Evolutionary conservation across 2,113 vertebrate species (phyloP).

Genomic region (Asarcornis scutulata): DNA sequence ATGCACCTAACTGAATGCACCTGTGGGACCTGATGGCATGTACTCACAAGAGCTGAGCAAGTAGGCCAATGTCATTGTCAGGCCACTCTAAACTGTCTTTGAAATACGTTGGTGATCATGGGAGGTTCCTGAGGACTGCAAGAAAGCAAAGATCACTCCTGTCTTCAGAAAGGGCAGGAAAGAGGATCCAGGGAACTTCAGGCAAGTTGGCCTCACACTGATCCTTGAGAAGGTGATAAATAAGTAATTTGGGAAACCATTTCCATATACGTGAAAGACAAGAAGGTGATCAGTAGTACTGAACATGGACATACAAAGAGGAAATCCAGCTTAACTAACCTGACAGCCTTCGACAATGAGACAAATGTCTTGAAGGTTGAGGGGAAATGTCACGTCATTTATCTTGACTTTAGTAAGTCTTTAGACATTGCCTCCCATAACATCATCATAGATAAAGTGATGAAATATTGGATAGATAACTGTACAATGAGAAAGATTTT

Average conservation of each 20-base stretch:
- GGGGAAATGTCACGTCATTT: not conserved
- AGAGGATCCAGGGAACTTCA: not conserved
- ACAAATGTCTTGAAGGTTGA: not conserved
- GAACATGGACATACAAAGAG: not conserved
- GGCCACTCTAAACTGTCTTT: not conserved
- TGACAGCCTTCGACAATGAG: not conserved
- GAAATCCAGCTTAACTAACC: not conserved
- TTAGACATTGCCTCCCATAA: not conserved
- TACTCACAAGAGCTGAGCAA: not conserved
- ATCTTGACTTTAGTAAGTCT: not conserved
- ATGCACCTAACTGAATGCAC: not conserved
- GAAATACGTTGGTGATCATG: not conserved
- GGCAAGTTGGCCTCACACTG: not conserved
- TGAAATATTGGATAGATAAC: not conserved
- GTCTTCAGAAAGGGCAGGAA: not conserved
- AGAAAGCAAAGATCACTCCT: not conserved
- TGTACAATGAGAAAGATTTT: not conserved
- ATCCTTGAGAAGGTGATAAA: not conserved
- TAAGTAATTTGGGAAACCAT: not conserved
- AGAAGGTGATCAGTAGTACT: not conserved
- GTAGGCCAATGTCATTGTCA: not conserved
- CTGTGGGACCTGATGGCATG: not conserved
- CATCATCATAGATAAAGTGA: not conserved
- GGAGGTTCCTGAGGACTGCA: not conserved
- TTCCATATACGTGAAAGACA: not conserved